Evolutionary conservation across 37 sponge, comb jelly and placozoan genomes (phyloP), one percentile per base, ranked within the genome.

Genomic region (Aphrocallistes beatrix): DNA sequence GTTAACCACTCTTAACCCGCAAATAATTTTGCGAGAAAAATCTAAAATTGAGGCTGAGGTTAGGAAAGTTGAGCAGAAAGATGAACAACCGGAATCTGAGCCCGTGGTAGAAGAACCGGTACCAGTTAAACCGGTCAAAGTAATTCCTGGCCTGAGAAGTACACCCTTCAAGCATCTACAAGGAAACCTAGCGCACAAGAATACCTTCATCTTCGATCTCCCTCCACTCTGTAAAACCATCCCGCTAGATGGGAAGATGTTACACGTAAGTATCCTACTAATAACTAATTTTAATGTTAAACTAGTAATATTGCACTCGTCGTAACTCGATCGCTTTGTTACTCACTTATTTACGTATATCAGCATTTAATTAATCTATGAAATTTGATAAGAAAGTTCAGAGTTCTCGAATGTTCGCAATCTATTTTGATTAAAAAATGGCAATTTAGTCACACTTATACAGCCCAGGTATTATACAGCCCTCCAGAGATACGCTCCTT

Each of bases 141-240:
- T 60, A 25, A 60, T 60, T 25, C 75, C 75, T 32, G 75, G 75
- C 10, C 8, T 60, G 34, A 21, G 93, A 32, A 83, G 87, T 13
- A 93, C 96, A 32, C 91, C 91, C 51, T 88, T 90, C 82, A 88
- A 93, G 9, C 93, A 95, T 82, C 85, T 91, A 17, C 88, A 90
- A 81, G 93, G 93, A 36, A 50, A 48, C 1, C 36, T 87, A 1
- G 23, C 83, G 34, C 93, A 93, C 51, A 87, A 87, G 28, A 91
- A 91, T 49, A 91, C 90, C 1, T 81, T 75, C 90, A 91, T 95
- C 50, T 90, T 91, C 23, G 88, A 86, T 60, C 16, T 95, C 1
- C 93, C 92, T 1, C 34, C 51, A 0, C 84, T 94, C 10, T 82
- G 85, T 82, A 42, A 39, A 13, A 82, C 42, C 51, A 88, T 49